Conservation (phyloP, 2,888 invertebrate species). For the Drosophila demipolita region DNA sequence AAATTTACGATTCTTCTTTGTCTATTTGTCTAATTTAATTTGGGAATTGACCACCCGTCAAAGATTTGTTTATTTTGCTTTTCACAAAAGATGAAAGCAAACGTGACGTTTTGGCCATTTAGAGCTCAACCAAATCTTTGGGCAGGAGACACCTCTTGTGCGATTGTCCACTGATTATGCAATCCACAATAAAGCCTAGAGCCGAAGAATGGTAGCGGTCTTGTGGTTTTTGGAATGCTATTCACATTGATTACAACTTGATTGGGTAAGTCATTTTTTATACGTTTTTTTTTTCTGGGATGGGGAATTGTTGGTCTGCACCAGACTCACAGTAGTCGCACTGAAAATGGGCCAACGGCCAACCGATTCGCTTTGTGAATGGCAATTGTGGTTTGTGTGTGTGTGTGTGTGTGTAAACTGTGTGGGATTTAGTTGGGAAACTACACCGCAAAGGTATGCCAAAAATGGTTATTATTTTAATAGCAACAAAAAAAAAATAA, state of each 20-base stretch:
- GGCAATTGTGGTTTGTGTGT: constrained; percentile 36
- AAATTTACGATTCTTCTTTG: constrained; percentile 50
- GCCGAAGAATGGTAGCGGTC: constrained; percentile 37
- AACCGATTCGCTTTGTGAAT: constrained; percentile 31
- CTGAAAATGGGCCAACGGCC: constrained; percentile 31
- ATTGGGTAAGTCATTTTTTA: constrained; percentile 21
- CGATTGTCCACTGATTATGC: constrained; percentile 36
- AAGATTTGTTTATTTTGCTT: constrained; percentile 46
- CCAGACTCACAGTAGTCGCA: constrained; percentile 23
- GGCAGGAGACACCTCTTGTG: constrained; percentile 40
- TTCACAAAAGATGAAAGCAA: constrained; percentile 76
- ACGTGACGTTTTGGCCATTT: constrained; percentile 67
- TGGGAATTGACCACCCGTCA: constrained; percentile 47
- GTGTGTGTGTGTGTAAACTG: constrained; percentile 16
- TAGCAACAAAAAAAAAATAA: not conserved
- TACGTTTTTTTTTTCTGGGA: not conserved
- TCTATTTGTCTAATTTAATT: constrained; percentile 76
- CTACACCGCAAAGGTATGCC: constrained; percentile 18
- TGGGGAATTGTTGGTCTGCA: constrained; percentile 19
- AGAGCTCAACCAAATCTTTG: constrained; percentile 7
- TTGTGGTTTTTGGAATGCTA: constrained; percentile 43
- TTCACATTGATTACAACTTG: constrained; percentile 45
- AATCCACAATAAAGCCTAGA: constrained; percentile 27
- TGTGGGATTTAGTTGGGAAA: constrained; percentile 30
- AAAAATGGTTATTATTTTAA: constrained; percentile 32